Evolutionary conservation across 1,140 invertebrate genomes (phyloP), one percentile per base, ranked within the genome.

Genomic region (Zeugodacus cucurbitae): DNA sequence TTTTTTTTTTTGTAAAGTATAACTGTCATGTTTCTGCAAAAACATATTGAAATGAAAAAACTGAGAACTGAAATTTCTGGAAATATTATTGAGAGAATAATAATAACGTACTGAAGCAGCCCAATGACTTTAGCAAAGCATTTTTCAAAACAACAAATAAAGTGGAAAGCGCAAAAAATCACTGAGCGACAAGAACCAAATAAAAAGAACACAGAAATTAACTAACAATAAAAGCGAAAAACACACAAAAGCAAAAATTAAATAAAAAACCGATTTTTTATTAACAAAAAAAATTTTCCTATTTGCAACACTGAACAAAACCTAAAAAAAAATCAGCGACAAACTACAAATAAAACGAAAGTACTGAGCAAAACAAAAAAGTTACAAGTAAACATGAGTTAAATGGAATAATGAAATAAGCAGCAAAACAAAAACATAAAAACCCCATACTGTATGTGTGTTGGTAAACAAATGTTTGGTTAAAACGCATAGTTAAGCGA

Each of bases 231-330:
- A 67, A 22, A 41, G 22, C 20, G 70, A 41, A 22, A 74, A 62
- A n/a, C 5, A 59, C 20, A 59, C 58, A 59, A 59, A 22, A 29
- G n/a, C 14, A 41, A 10, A 17, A 48, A 48, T 11, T 3, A 48
- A 26, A 26, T 11, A n/a, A 54, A 26, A 14, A 48, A 44, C 26
- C 20, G 34, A 74, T 37, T 74, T 74, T 74, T 74, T 37, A 37
- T 34, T 74, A 74, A 74, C 20, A 37, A 74, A 17, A 6, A 17
- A 37, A 22, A 26, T n/a, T 82, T 82, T 82, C 74, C 74, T 82
- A 82, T 48, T 54, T 82, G 74, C 74, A 82, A 82, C 74, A 82
- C 41, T 82, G 74, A 82, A 82, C 74, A 82, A 82, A 82, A 82
- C 74, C 48, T 48, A 82, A 82, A 82, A 44, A 82, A 82, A 82